These are phyloP conservation scores for Nyleta sp. DNA, from an alignment of 2,888 invertebrate species.

Conservation along the genomic window DNA sequence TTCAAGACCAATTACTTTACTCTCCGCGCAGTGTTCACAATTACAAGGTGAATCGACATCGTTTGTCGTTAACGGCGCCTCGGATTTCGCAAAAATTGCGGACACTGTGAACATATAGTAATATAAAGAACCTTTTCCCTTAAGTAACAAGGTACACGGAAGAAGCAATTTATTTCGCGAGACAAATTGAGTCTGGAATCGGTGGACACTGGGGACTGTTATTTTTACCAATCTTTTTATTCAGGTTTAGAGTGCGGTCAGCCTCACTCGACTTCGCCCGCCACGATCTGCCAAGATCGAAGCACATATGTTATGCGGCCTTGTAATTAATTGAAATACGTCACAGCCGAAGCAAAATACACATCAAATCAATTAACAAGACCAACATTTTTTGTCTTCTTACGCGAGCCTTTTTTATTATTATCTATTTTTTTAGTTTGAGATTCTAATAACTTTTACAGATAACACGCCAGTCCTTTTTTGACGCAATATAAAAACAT, in stretches of 20 bases:
- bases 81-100: conserved; percentile 59
- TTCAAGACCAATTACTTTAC: conserved; percentile 68
- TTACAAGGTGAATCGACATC: conserved; percentile 64
- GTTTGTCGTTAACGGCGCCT: conserved; percentile 58
- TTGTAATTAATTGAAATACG: conserved; percentile 45
- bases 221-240: conserved; percentile 62
- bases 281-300: conserved; percentile 36
- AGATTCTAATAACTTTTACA: neutral
- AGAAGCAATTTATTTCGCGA: conserved; percentile 64
- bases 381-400: neutral
- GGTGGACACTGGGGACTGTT: conserved; percentile 50
- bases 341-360: neutral
- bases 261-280: conserved; percentile 13
- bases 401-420: neutral
- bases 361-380: neutral
- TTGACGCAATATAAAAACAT: conserved; percentile 3
- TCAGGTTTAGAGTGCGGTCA: conserved; percentile 47
- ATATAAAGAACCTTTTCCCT: conserved; percentile 60
- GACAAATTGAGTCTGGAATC: conserved; percentile 57
- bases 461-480: neutral
- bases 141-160: conserved; percentile 58
- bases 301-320: conserved; percentile 24
- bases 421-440: neutral
- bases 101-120: conserved; percentile 57
- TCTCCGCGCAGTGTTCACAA: conserved; percentile 60